phyloP scores from a whole-genome alignment of 2,888 invertebrate genomes.

The Melanophora roralis region DNA sequence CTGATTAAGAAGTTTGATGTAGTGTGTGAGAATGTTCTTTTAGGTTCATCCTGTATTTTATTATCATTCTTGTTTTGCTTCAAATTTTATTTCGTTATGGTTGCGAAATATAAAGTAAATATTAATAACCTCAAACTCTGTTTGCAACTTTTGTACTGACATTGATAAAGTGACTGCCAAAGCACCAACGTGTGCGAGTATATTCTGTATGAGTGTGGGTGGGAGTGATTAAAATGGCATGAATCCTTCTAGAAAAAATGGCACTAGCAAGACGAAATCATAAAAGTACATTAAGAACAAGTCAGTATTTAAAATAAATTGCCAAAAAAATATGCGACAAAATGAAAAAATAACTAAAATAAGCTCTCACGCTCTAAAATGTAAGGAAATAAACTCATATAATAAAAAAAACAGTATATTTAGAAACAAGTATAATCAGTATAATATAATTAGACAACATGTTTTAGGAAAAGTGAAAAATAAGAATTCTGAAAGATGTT shows the following conservation, averaged over 20 bases:
- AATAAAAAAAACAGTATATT: not conserved
- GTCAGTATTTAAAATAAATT: conserved; percentile 53
- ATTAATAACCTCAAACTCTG: conserved; percentile 45
- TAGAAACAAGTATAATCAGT: conserved; percentile 31
- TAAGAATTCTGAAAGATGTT: no score
- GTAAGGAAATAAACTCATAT: not conserved
- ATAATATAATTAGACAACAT: conserved; percentile 51
- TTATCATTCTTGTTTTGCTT: not conserved
- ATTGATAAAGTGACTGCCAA: conserved; percentile 57
- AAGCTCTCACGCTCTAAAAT: not conserved
- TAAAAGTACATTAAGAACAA: conserved; percentile 11
- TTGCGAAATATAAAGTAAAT: conserved; percentile 27
- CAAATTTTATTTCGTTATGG: conserved; percentile 19
- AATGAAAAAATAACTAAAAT: not conserved
- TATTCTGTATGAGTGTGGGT: not conserved
- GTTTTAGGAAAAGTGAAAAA: conserved; percentile 24
- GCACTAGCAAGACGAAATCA: not conserved
- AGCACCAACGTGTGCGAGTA: conserved; percentile 34
- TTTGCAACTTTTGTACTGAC: conserved; percentile 19
- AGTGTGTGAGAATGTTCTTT: no score
- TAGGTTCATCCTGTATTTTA: not conserved
- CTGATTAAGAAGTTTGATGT: no score
- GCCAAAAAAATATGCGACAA: conserved; percentile 49
- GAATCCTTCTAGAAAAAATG: conserved; percentile 18
- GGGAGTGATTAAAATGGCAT: not conserved